Evolutionary conservation across 2,113 vertebrate genomes (phyloP).

Genomic region (Oplegnathus fasciatus): DNA sequence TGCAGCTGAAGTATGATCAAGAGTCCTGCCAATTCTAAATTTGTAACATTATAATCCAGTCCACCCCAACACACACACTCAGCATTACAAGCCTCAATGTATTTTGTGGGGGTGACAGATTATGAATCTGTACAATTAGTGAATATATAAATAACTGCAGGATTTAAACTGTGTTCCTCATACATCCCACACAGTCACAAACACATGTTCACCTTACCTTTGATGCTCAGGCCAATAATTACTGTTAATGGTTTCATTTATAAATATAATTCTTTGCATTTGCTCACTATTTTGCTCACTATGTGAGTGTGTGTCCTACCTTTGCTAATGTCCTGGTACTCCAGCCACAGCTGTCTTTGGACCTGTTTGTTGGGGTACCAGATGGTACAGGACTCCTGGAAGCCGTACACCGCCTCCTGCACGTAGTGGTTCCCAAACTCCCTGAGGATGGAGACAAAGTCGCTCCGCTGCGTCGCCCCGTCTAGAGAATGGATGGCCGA

Average conservation of each 20-base stretch:
- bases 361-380: conserved; percentile 99
- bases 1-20: conserved; percentile 20
- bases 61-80: not conserved
- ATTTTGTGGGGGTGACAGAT: not conserved
- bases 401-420: conserved; percentile 96
- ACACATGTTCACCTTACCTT: not conserved
- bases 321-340: conserved; percentile 99
- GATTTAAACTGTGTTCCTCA: not conserved
- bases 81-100: not conserved
- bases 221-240: not conserved
- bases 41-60: conserved; percentile 15
- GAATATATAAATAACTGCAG: not conserved
- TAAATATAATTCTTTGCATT: not conserved
- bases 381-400: conserved; percentile 98
- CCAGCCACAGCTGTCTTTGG: conserved; percentile 96
- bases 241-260: not conserved
- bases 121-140: conserved; percentile 5
- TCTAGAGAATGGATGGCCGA: conserved; percentile 96
- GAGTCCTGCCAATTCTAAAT: conserved; percentile 22
- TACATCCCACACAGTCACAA: conserved; percentile 9
- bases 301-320: conserved; percentile 79
- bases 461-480: conserved; percentile 91
- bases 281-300: not conserved
- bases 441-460: conserved; percentile 93
- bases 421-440: conserved; percentile 99